Conservation (phyloP, 2,888 invertebrate genomes). For the Ormyrus labotus region DNA sequence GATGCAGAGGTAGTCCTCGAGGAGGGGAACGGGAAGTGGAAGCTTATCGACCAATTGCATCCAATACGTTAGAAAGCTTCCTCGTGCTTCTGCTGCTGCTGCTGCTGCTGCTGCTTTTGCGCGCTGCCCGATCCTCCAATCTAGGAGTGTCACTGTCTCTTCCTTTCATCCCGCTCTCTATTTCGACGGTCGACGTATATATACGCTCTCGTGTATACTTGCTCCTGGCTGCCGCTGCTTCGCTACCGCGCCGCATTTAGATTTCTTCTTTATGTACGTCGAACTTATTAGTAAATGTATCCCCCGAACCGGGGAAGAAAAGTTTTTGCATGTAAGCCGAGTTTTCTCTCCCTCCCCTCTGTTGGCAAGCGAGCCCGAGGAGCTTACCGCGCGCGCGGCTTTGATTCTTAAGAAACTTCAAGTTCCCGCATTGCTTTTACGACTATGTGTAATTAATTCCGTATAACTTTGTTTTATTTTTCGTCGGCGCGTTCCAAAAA, state of each 20-base stretch:
- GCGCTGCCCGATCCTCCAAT: constrained; percentile 16
- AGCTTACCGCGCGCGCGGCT: constrained; percentile 15
- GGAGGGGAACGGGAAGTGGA: background rate
- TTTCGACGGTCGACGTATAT: background rate
- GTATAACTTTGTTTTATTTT: too few relatives aligned
- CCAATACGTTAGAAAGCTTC: constrained; percentile 64
- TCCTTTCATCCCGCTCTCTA: background rate
- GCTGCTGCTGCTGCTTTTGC: background rate
- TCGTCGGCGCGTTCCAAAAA: too few relatives aligned
- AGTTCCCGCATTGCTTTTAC: constrained; percentile 2
- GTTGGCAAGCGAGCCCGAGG: constrained; percentile 12
- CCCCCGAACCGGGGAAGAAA: constrained; percentile 1
- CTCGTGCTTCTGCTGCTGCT: background rate
- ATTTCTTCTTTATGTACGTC: constrained; percentile 6
- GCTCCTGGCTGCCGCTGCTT: background rate
- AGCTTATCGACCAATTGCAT: constrained; percentile 62
- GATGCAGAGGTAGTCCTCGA: constrained; percentile 28
- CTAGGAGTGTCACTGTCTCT: constrained; percentile 28
- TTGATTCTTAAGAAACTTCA: constrained; percentile 20
- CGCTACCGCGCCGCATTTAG: background rate
- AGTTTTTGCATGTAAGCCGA: constrained; percentile 32
- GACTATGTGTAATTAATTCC: background rate
- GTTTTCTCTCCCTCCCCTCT: background rate
- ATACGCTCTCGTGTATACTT: background rate
- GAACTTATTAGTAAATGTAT: constrained; percentile 54